Base-by-base conservation (phyloP, 2,113 vertebrate species). In the Ochotona curzoniae region DNA sequence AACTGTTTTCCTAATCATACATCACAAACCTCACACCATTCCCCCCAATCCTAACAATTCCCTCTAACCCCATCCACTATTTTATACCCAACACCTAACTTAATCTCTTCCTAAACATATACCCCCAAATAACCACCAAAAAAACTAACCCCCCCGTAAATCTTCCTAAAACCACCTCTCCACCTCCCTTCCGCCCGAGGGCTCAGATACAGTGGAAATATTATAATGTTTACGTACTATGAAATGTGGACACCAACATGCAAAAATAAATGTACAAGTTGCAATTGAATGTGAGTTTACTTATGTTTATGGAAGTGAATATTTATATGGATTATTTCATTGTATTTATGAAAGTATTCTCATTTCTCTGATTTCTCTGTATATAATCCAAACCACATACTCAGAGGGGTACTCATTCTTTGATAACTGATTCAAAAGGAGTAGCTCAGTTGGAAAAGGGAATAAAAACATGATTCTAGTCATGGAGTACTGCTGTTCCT, bases 401-500 rank as follows among this genome's bases (percentile, higher is more conserved):
- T 23, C 35, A 95, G 12, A 76, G 30, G 17, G 4, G 35, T 64
- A 38, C 18, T 5, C 4, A 7, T 80, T 75, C 12, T 63, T 51
- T 30, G 54, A 44, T 84, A 90, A 83, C 7, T 92, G 14, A 32
- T 47, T 32, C 30, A 89, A n/a, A 95, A 89, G 63, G 90, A 73
- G 70, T 67, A 83, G 35, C 15, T 91, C 49, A 63, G 8, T 70
- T 80, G 13, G 26, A 81, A 85, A 78, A 85, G 90, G 49, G 35
- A 47, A 91, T 86, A 84, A 2, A 81, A 75, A 26, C 75, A 21
- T n/a, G 1, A 88, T 20, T 83, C 73, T 61, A 47, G 13, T 30
- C 32, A 70, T 51, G 63, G 0, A 32, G 8, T 63, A 30, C 3
- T 51, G 76, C 54, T 54, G 44, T 71, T 30, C 32, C 14, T 85